Conservation (phyloP, 2,113 vertebrate species). For the Micromys minutus region DNA sequence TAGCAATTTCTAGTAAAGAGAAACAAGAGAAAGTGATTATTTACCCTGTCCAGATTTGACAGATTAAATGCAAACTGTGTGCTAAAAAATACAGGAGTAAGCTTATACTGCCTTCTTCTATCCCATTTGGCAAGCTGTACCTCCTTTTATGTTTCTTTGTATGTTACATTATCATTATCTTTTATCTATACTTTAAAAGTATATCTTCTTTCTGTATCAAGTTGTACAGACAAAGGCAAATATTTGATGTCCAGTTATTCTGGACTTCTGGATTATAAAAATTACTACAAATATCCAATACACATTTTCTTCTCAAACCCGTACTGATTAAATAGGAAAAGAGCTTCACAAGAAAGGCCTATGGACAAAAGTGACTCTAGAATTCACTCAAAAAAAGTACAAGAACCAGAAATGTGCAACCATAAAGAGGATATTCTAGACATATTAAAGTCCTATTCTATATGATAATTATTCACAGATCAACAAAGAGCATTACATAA, state of each 20-base stretch:
- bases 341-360: not conserved
- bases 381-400: not conserved
- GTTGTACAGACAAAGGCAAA: not conserved
- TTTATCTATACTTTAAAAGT: not conserved
- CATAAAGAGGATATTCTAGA: not conserved
- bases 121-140: not conserved
- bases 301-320: not conserved
- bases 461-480: not conserved
- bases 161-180: not conserved
- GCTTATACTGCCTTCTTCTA: not conserved
- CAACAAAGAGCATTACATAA: not conserved
- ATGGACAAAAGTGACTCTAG: no score
- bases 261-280: not conserved
- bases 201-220: not conserved
- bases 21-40: not conserved
- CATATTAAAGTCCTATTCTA: not conserved
- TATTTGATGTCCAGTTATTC: not conserved
- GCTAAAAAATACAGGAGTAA: not conserved
- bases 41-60: conserved; percentile 24
- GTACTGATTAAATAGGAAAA: not conserved
- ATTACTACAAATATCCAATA: not conserved
- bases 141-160: not conserved
- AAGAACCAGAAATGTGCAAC: not conserved
- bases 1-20: not conserved
- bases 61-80: not conserved